A percentile compares a stretch with the other conserved stretches of the same genome.
phyloP scores from a whole-genome alignment of 1,140 invertebrate species.

The Zaprionus ornatus region DNA sequence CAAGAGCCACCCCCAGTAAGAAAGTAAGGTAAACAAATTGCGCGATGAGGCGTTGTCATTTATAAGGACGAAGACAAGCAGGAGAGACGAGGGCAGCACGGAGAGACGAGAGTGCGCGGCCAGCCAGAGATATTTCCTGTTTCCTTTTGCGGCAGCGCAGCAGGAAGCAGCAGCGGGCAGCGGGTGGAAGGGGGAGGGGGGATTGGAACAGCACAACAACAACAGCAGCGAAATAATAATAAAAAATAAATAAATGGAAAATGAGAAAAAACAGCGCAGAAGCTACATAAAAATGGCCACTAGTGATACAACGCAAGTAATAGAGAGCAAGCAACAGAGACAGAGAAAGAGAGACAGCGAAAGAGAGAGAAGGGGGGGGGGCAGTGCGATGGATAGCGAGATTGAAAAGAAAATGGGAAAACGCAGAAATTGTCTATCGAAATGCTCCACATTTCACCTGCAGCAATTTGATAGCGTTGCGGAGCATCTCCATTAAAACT shows the following conservation, averaged over 20 bases:
- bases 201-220: background rate
- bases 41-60: conserved; percentile 83
- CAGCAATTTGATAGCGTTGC: conserved; percentile 65
- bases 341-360: background rate
- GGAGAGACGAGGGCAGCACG: background rate
- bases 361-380: background rate
- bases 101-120: conserved; percentile 18
- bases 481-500: conserved; percentile 74
- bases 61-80: conserved; percentile 51
- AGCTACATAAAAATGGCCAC: conserved; percentile 68
- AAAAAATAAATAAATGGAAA: conserved; percentile 83
- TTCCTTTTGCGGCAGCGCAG: conserved; percentile 33
- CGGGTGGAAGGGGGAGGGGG: background rate
- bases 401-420: conserved; percentile 43
- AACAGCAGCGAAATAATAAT: conserved; percentile 62
- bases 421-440: conserved; percentile 68
- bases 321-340: background rate
- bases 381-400: background rate
- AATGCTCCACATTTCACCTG: conserved; percentile 72
- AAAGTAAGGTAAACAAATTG: conserved; percentile 83
- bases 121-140: conserved; percentile 75
- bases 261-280: conserved; percentile 60
- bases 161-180: background rate
- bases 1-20: background rate
- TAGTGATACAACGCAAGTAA: conserved; percentile 13